A percentile compares a stretch with the other conserved stretches of the same genome.
Evolutionary conservation across 37 sponge, comb jelly and placozoan genomes (phyloP).

Genomic region (Theonella swinhoei): DNA sequence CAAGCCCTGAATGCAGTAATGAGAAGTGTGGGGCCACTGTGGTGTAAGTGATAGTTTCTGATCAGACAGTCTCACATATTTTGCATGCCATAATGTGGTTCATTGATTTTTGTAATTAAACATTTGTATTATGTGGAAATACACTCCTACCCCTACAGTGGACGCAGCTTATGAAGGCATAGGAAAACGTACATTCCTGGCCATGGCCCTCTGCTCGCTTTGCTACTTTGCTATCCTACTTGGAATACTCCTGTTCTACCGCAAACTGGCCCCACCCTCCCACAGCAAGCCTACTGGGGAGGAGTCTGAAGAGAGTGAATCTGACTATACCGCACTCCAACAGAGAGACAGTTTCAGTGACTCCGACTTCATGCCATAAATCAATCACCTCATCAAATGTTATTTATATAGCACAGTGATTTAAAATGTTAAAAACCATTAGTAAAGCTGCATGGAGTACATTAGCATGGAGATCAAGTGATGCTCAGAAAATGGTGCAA

Average conservation of each 20-base stretch:
- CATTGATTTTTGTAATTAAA: too few relatives aligned
- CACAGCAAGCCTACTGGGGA: not conserved
- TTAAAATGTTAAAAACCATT: too few relatives aligned
- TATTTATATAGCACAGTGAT: too few relatives aligned
- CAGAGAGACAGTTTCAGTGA: not conserved
- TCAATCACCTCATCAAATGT: not conserved
- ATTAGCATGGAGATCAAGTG: too few relatives aligned
- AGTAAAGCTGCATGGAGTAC: too few relatives aligned
- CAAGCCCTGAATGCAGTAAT: conserved; percentile 22
- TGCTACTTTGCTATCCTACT: conserved; percentile 15
- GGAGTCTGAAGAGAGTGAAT: not conserved
- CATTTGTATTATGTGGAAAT: too few relatives aligned
- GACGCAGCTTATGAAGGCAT: conserved; percentile 38
- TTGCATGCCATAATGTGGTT: too few relatives aligned
- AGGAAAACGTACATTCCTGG: conserved; percentile 25
- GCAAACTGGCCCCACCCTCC: not conserved
- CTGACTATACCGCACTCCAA: not conserved
- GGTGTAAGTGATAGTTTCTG: conserved; percentile 6
- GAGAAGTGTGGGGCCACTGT: conserved; percentile 28
- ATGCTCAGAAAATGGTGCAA: too few relatives aligned
- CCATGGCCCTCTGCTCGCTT: not conserved
- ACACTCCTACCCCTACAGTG: conserved; percentile 11
- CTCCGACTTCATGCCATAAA: not conserved
- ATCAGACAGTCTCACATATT: too few relatives aligned
- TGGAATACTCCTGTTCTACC: conserved; percentile 11